Evolutionary conservation across 2,888 invertebrate species (phyloP).

Genomic region (Ctena decussata): DNA sequence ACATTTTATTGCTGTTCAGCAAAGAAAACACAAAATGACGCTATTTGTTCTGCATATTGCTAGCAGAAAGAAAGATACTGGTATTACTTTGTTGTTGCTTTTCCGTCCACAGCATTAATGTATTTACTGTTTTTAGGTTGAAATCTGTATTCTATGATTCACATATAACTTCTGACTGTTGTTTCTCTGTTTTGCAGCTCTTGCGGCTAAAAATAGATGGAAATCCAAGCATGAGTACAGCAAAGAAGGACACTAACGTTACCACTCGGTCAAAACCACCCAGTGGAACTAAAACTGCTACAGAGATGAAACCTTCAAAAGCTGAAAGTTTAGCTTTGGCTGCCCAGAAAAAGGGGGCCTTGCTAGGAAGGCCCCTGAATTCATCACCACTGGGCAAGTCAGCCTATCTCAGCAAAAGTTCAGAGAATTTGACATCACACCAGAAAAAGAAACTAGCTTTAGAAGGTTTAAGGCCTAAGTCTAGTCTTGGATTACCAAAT

Average conservation of each 20-base stretch:
- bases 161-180: no score
- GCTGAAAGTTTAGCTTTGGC: slow-evolving; percentile 74
- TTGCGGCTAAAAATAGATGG: slow-evolving; percentile 37
- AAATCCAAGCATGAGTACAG: slow-evolving; percentile 33
- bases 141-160: no score
- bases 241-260: slow-evolving; percentile 52
- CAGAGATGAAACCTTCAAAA: slow-evolving; percentile 79
- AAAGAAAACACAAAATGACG: no score
- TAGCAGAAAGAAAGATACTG: no score
- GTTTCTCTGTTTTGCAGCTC: slow-evolving; percentile 44
- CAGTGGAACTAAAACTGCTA: slow-evolving; percentile 22
- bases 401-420: slow-evolving; percentile 84
- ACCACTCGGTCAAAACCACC: slow-evolving; percentile 52
- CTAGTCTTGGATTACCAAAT: slow-evolving; percentile 68
- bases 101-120: no score
- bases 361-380: slow-evolving; percentile 60
- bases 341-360: slow-evolving; percentile 54
- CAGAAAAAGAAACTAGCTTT: slow-evolving; percentile 77
- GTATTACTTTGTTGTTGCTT: no score
- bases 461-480: slow-evolving; percentile 66
- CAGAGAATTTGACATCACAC: slow-evolving; percentile 83
- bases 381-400: slow-evolving; percentile 73
- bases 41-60: no score
- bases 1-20: no score
- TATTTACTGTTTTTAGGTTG: no score